Evolutionary conservation across 1,140 invertebrate genomes (phyloP).

Genomic region (Lepidotrigona ventralis): DNA sequence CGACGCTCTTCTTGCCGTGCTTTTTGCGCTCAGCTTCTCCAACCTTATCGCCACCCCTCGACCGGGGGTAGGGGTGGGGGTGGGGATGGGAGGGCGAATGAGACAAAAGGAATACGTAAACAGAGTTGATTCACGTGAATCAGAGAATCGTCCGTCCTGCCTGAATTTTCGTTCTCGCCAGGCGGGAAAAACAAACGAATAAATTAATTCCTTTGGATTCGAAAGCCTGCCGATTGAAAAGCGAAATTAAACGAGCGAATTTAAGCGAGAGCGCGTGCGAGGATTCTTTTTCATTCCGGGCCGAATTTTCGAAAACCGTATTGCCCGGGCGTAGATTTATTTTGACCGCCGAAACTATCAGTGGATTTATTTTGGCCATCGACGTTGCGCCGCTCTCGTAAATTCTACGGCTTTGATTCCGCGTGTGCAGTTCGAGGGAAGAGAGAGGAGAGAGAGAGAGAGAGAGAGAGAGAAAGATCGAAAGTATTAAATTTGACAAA

Average conservation of each 20-base stretch:
- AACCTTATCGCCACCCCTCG: no score
- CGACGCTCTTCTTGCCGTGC: not conserved
- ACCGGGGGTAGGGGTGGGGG: no score
- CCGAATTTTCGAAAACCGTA: not conserved
- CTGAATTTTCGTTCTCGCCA: no score
- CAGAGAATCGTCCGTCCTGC: no score
- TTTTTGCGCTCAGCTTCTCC: no score
- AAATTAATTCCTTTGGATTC: not conserved
- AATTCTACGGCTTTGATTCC: slow-evolving; percentile 2
- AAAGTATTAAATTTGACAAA: slow-evolving; percentile 3
- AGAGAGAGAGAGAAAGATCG: not conserved
- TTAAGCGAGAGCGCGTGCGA: not conserved
- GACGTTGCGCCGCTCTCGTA: not conserved
- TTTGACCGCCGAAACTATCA: not conserved
- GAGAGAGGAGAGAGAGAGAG: no score
- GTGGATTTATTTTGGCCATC: slow-evolving; percentile 13
- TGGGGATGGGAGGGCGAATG: no score
- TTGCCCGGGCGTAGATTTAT: not conserved
- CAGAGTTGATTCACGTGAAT: not conserved
- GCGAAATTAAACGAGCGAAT: not conserved
- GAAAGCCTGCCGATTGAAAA: no score
- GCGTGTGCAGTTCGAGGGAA: no score
- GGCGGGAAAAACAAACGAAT: not conserved
- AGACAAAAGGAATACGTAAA: not conserved
- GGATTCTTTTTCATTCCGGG: not conserved